A percentile compares a stretch with the other conserved stretches of the same genome.
Evolutionary conservation across 1,140 invertebrate genomes (phyloP).

Genomic region (Mamestra configurata): DNA sequence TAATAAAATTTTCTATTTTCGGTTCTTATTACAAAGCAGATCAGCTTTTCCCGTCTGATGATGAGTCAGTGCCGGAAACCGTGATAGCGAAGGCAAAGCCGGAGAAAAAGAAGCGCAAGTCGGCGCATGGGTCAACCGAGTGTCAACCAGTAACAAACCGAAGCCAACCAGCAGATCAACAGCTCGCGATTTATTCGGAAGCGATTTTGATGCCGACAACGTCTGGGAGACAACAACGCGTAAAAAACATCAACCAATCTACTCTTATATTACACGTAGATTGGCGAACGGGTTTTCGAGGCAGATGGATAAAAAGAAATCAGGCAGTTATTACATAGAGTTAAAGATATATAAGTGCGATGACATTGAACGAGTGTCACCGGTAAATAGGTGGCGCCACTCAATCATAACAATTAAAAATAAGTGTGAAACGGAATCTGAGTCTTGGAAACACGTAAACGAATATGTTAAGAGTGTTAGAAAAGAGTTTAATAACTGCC

Average conservation of each 20-base stretch:
- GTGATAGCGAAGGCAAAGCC: neutral
- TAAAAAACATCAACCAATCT: constrained; percentile 14
- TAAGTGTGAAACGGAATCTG: neutral
- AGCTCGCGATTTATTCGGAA: constrained; percentile 14
- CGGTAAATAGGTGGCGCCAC: constrained; percentile 9
- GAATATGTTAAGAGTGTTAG: constrained; percentile 12
- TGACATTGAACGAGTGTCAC: constrained; percentile 13
- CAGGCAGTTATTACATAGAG: constrained; percentile 11
- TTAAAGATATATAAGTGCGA: constrained; percentile 6
- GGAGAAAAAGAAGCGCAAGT: constrained; percentile 19
- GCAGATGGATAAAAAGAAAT: neutral
- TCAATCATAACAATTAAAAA: constrained; percentile 8
- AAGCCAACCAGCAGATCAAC: neutral
- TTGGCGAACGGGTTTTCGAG: neutral
- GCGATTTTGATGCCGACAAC: neutral
- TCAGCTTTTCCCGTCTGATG: constrained; percentile 1
- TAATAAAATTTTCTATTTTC: neutral
- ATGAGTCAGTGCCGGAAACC: too few relatives aligned
- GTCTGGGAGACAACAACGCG: neutral
- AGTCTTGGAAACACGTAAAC: constrained; percentile 14
- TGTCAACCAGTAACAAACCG: constrained; percentile 1
- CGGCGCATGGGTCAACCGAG: neutral
- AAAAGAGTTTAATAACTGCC: constrained; percentile 11
- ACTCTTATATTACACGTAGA: constrained; percentile 17
- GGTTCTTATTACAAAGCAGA: neutral